These are phyloP conservation scores for Diadophis punctatus DNA, from an alignment of 2,113 vertebrate genomes.

Conservation along the genomic window DNA sequence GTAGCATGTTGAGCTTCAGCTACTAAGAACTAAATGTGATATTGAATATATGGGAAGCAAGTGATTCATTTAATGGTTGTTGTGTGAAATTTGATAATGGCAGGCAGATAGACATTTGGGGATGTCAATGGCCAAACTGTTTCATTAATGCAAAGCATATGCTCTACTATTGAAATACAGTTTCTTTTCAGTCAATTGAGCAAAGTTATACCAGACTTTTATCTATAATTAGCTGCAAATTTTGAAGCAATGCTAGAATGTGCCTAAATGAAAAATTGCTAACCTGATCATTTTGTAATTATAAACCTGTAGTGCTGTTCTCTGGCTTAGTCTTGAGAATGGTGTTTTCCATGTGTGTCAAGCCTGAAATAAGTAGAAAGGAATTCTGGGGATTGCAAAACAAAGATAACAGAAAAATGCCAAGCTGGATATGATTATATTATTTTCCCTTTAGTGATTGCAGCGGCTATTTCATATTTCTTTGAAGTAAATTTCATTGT, in stretches of 20 bases:
- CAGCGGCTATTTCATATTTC: neutral
- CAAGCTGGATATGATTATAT: neutral
- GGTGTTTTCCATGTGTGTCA: neutral
- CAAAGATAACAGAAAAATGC: neutral
- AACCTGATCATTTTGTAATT: no score
- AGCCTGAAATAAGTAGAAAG: neutral
- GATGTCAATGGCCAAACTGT: no score
- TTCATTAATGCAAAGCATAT: no score
- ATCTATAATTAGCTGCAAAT: neutral
- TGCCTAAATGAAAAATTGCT: no score
- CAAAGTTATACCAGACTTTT: neutral
- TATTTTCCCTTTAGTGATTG: neutral
- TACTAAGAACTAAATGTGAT: neutral
- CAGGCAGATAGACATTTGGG: no score
- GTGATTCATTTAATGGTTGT: no score
- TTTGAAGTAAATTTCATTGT: neutral
- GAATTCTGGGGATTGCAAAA: neutral
- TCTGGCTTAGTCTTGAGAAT: no score
- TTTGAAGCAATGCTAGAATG: no score
- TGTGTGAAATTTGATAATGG: no score
- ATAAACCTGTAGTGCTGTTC: no score
- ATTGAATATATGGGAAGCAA: neutral
- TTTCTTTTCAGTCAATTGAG: neutral
- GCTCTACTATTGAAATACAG: no score
- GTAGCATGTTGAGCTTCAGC: neutral